Base-by-base conservation (phyloP, 1,140 invertebrate species). In the Paracyclopina nana region DNA sequence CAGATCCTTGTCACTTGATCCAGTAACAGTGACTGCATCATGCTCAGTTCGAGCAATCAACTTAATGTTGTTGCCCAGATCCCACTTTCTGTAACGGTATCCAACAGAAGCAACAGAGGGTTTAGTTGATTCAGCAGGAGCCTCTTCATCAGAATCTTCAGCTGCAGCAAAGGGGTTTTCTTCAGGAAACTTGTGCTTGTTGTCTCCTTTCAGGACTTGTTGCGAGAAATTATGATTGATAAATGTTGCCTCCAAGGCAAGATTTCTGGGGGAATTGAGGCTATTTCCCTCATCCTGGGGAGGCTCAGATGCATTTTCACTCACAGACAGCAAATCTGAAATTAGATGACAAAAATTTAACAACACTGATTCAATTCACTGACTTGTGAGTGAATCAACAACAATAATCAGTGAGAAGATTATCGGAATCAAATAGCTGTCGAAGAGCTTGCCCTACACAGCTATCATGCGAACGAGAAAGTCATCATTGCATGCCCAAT, bases 141-240 rank as follows among this genome's bases (percentile, higher is more conserved):
- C 66, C 34, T 80, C 78, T 56, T 90, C 84, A 58, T 92, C 88
- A 57, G 90, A 84, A 9, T 79, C 76, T n/a, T n/a, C n/a, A n/a
- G n/a, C n/a, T n/a, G n/a, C n/a, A n/a, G n/a, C n/a, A 60, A 96
- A 97, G 1, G 92, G 91, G 70, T 96, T 97, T 0, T 75, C 61
- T 57, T 96, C 80, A 0, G 84, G 79, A 66, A 96, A 94, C 60
- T 85, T 82, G 63, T 77, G 81, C 53, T 83, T 79, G 1, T 85
- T 72, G 11, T 46, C 51, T 44, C 54, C 27, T 20, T 44, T 26
- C 14, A 82, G 60, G 29, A 90, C 87, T 74, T 99, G 95, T 59
- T 98, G 92, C 38, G 90, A 92, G 66, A 99, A 98, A 64, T 97
- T 98, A 62, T 98, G 92, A 67, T 98, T 99, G 58, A 99, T 97